Evolutionary conservation across 2,888 invertebrate genomes (phyloP).

Genomic region (Acanthosepion pharaonis): DNA sequence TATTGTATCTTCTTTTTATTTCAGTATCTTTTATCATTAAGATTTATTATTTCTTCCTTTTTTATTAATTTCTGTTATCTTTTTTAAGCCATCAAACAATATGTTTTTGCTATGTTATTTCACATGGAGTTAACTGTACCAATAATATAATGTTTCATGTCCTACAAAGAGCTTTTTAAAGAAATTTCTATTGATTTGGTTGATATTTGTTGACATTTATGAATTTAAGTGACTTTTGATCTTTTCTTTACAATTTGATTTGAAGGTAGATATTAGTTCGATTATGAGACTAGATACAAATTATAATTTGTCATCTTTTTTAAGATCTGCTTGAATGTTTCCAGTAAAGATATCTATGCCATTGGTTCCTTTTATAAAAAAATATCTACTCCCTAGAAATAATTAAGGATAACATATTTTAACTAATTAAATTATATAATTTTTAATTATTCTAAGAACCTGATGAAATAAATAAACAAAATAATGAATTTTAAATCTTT

Average conservation of each 20-base stretch:
- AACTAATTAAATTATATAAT: background rate
- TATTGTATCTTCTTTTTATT: background rate
- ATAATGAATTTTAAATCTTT: background rate
- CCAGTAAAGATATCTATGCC: background rate
- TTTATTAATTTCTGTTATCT: background rate
- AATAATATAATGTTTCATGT: background rate
- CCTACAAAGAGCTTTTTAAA: background rate
- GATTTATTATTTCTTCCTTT: background rate
- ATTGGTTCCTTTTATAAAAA: background rate
- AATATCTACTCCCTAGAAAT: background rate
- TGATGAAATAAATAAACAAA: too few species aligned
- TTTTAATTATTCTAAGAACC: background rate
- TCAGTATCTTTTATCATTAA: conserved; percentile 22
- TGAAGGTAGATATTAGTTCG: background rate
- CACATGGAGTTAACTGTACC: background rate
- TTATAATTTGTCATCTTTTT: background rate
- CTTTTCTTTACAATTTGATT: background rate
- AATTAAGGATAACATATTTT: background rate
- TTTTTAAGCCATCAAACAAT: background rate
- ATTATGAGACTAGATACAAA: background rate
- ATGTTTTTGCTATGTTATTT: background rate
- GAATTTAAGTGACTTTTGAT: background rate
- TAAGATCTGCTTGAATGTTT: background rate
- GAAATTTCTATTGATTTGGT: background rate
- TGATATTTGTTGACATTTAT: background rate